These are phyloP conservation scores for Mnemiopsis leidyi DNA, from an alignment of 37 sponge, comb jelly and placozoan genomes.

Conservation along the genomic window DNA sequence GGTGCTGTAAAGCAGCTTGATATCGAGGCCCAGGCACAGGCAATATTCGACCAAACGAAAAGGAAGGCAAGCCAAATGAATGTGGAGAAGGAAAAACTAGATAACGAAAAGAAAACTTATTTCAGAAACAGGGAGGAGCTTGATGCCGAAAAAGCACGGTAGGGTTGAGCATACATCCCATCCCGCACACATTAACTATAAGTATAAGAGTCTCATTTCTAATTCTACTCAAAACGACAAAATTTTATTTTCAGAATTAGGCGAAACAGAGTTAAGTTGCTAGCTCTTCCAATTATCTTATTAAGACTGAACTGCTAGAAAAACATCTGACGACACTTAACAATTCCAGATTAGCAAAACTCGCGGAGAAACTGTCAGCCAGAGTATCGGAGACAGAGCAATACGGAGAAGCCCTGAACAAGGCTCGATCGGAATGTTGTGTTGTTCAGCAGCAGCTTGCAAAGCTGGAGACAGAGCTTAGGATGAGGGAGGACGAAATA, in stretches of 20 bases:
- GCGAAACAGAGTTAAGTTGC: no score
- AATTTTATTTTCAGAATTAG: no score
- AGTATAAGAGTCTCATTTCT: no score
- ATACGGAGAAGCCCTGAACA: constrained; percentile 25
- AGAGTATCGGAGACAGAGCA: constrained; percentile 22
- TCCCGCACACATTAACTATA: no score
- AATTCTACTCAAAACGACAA: no score
- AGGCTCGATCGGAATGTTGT: not conserved
- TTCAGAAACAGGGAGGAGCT: constrained; percentile 30
- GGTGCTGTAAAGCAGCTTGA: constrained; percentile 50
- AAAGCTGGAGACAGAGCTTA: constrained; percentile 37
- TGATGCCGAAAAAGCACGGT: not conserved
- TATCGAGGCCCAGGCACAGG: constrained; percentile 42
- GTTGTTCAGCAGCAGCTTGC: constrained; percentile 54
- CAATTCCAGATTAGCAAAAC: constrained; percentile 20
- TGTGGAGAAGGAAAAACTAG: constrained; percentile 11
- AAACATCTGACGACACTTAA: no score
- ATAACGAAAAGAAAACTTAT: constrained; percentile 34
- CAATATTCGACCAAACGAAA: constrained; percentile 47
- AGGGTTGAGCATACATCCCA: no score
- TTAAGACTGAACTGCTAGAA: no score
- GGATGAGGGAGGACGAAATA: constrained; percentile 64
- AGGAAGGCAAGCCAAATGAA: constrained; percentile 5
- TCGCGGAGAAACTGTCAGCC: constrained; percentile 46
- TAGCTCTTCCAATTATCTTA: no score